Percentiles rank a stretch among this genome's conserved stretches.
Conservation (phyloP, 2,113 vertebrate species). For the Nothobranchius kuhntae region DNA sequence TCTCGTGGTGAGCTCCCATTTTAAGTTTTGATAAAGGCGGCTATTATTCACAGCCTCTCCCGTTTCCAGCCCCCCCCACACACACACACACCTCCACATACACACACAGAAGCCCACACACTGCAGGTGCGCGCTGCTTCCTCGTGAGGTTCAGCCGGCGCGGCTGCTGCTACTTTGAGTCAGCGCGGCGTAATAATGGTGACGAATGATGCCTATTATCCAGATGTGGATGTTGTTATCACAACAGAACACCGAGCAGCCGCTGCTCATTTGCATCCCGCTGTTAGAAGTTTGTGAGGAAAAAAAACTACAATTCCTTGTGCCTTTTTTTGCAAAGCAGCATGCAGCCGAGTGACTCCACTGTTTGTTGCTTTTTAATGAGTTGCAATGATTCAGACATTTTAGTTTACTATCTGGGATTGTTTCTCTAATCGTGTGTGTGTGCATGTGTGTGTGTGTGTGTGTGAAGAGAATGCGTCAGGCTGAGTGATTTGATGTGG, state of each 20-base stretch:
- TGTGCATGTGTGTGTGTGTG: neutral
- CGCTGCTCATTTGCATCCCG: slow-evolving; percentile 38
- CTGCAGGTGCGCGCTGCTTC: slow-evolving; percentile 23
- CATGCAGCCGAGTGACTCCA: slow-evolving; percentile 20
- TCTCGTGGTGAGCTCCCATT: slow-evolving; percentile 6
- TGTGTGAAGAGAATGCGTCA: slow-evolving; percentile 52
- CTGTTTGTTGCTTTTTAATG: slow-evolving; percentile 47
- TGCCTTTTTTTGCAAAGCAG: neutral
- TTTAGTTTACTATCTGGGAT: slow-evolving; percentile 45
- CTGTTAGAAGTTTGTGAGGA: slow-evolving; percentile 18
- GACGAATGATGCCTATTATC: slow-evolving; percentile 58
- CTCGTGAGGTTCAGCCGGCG: slow-evolving; percentile 16
- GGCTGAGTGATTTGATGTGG: slow-evolving; percentile 46
- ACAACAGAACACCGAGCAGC: slow-evolving; percentile 18
- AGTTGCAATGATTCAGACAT: slow-evolving; percentile 44
- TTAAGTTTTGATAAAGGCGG: slow-evolving; percentile 27
- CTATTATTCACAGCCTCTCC: slow-evolving; percentile 32
- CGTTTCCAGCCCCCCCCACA: slow-evolving; percentile 1
- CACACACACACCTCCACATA: neutral
- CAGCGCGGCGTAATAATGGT: slow-evolving; percentile 32
- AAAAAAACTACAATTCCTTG: neutral
- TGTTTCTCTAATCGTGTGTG: slow-evolving; percentile 29
- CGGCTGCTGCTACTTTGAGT: slow-evolving; percentile 19
- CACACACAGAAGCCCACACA: slow-evolving; percentile 7
- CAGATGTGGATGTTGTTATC: slow-evolving; percentile 53